Percentiles rank a stretch among this genome's conserved stretches.
These are phyloP conservation scores for Smittia sp. DNA, from an alignment of 2,888 invertebrate genomes.

Conservation along the genomic window DNA sequence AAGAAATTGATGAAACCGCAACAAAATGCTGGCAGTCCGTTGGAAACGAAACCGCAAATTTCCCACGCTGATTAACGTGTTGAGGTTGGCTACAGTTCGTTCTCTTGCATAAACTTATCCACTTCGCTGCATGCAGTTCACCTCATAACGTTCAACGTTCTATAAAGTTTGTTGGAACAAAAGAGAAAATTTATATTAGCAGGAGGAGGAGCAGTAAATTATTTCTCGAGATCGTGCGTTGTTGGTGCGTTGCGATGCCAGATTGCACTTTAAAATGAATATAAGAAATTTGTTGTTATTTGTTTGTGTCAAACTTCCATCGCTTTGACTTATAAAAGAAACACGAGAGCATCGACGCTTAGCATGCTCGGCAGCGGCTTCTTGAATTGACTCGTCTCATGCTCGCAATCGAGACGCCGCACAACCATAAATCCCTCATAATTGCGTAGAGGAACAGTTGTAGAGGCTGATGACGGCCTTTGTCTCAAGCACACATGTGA, in stretches of 20 bases:
- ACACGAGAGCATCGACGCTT: neutral
- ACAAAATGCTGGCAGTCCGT: neutral
- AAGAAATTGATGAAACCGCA: no score
- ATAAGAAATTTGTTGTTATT: neutral
- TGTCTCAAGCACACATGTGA: neutral
- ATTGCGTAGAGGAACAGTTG: neutral
- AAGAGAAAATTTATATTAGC: neutral
- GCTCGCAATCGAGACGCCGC: neutral
- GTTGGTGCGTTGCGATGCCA: neutral
- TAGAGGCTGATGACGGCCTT: neutral
- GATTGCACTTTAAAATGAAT: neutral
- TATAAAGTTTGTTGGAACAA: neutral
- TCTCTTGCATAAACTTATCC: conserved; percentile 7
- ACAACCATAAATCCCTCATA: neutral
- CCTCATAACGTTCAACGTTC: conserved; percentile 27
- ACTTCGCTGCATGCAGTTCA: neutral
- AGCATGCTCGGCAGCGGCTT: neutral
- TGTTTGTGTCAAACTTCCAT: neutral
- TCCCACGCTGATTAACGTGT: conserved; percentile 23
- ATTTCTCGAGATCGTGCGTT: neutral
- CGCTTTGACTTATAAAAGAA: neutral
- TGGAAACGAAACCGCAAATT: neutral
- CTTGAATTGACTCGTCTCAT: neutral
- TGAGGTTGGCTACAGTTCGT: neutral
- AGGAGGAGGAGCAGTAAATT: conserved; percentile 1